Base-by-base conservation (phyloP, 2,113 vertebrate genomes). In the Gasterosteus aculeatus region DNA sequence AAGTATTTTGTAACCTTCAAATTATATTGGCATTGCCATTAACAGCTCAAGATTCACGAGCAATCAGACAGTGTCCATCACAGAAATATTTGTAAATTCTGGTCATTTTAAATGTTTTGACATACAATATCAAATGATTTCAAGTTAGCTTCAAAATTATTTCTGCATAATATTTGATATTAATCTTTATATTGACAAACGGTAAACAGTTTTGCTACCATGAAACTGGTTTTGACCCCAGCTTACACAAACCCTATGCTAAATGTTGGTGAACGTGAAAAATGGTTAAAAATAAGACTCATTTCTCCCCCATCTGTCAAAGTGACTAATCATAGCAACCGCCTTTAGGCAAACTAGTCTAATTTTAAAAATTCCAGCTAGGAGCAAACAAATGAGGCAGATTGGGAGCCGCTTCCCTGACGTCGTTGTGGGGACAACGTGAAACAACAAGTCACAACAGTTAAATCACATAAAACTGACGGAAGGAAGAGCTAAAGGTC, bases 281-380 rank as follows among this genome's bases (percentile, higher is more conserved):
- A 60, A 61, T 59, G 53, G 31, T 57, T 73, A 63, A 75, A 83
- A 84, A 85, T 29, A 78, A 26, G 63, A 71, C 18, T 16, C 7
- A 75, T 44, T 51, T 80, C 65, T 59, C 78, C 56, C 70, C 79
- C 59, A 69, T 81, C 63, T 38, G 49, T 67, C 68, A 73, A 64
- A 58, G 49, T 35, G 49, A 69, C 26, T 49, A 75, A 81, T 61
- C 71, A 71, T 64, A 86, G 66, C 56, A 10, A 26, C 29, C 41
- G 44, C 56, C 53, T 29, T 29, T 8, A 12, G 47, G 76, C 59
- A 41, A 67, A 56, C 0, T 51, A 33, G 33, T 62, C n/a, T 53
- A 46, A 69, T 77, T 81, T 72, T 44, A 61, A 51, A 26, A 69
- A 60, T 38, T 33, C 44, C 41, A 63, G 12, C 1, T 38, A 41